Conservation (phyloP, 1,140 invertebrate genomes). For the Hyles vespertilio region DNA sequence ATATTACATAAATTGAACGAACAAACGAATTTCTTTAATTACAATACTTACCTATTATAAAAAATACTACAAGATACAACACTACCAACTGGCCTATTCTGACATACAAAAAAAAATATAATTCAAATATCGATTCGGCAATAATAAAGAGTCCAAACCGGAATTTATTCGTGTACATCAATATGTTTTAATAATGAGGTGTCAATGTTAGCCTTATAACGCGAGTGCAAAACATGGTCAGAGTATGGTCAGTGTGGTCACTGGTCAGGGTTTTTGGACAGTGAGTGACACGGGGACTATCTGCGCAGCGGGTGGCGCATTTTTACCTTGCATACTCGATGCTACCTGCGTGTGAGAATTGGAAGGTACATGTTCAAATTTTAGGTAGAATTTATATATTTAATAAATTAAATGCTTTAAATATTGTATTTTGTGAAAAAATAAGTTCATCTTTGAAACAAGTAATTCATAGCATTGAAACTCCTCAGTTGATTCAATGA, state of each 20-base stretch:
- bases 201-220: not conserved
- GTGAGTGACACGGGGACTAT: conserved; percentile 53
- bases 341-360: conserved; percentile 6
- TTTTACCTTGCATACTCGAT: conserved; percentile 48
- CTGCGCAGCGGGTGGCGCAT: conserved; percentile 43
- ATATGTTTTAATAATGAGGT: conserved; percentile 4
- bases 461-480: no score
- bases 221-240: conserved; percentile 9
- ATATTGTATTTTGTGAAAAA: not conserved
- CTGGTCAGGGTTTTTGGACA: conserved; percentile 24
- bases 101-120: no score
- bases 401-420: not conserved
- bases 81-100: no score
- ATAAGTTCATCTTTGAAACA: no score
- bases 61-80: no score
- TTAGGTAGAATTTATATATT: not conserved
- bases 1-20: no score
- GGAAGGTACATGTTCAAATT: conserved; percentile 24
- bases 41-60: no score
- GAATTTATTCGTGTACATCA: not conserved
- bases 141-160: no score
- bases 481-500: no score
- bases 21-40: no score
- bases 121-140: no score
- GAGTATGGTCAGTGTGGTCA: conserved; percentile 20